Conservation (phyloP, 2,797 vertebrate genomes). For the Natrix natrix region DNA sequence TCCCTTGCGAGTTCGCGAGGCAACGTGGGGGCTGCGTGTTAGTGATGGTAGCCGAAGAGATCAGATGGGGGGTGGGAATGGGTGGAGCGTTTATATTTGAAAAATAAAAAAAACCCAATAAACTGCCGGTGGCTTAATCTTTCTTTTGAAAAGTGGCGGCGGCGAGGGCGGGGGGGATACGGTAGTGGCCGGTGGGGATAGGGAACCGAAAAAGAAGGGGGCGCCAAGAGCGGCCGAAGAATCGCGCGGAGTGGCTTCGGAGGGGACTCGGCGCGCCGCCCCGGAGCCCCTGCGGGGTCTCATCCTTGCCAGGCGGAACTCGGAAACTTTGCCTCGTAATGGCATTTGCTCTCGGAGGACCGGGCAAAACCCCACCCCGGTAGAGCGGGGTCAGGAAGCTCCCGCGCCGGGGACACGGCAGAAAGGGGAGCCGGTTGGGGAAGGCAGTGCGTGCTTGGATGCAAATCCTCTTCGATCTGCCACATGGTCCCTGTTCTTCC, state of each 20-base stretch:
- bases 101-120: neutral
- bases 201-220: too few species aligned
- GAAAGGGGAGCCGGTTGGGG: neutral
- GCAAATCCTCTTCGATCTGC: neutral
- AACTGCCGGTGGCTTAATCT: neutral
- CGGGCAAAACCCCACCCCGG: neutral
- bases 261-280: neutral
- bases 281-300: neutral
- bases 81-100: neutral
- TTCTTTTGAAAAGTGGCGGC: neutral
- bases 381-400: neutral
- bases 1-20: neutral
- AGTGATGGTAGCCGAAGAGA: neutral
- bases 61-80: neutral
- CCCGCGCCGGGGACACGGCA: neutral
- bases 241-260: neutral
- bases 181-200: neutral
- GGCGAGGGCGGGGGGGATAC: too few species aligned
- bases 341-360: neutral
- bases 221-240: neutral
- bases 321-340: slow-evolving; percentile 7
- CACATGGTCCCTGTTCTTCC: neutral
- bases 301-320: neutral
- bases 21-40: neutral
- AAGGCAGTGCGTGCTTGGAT: neutral